Evolutionary conservation across 2,888 invertebrate species (phyloP).

Genomic region (Dugesia japonica): DNA sequence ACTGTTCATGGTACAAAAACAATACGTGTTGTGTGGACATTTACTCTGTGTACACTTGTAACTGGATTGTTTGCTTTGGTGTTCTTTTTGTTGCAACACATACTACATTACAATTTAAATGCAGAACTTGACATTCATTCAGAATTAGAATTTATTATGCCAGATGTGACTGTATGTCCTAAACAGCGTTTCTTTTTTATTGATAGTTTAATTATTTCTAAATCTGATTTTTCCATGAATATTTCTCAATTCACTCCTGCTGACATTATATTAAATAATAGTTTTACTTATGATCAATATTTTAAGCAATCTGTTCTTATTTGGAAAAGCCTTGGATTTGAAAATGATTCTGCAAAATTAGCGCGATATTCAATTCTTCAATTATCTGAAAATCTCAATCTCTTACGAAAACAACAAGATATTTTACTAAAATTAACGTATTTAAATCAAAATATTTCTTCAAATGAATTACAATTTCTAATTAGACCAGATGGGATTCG

Average conservation of each 20-base stretch:
- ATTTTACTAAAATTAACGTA: neutral
- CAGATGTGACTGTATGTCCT: neutral
- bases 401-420: neutral
- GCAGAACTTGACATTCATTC: neutral
- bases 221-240: too few relatives aligned
- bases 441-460: neutral
- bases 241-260: too few relatives aligned
- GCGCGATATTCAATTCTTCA: neutral
- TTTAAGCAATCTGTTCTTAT: neutral
- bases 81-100: neutral
- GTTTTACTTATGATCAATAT: neutral
- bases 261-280: neutral
- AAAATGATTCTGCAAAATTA: neutral
- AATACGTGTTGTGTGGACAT: neutral
- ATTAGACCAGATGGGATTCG: neutral
- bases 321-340: neutral
- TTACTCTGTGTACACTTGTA: neutral
- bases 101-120: neutral
- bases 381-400: neutral
- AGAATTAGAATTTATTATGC: neutral
- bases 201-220: too few relatives aligned
- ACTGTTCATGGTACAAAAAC: neutral
- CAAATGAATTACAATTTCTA: neutral
- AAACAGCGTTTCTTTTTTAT: neutral
- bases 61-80: neutral